Evolutionary conservation across 2,797 vertebrate species (phyloP), one percentile per base, ranked within the genome.

Genomic region (Eulemur coronatus): DNA sequence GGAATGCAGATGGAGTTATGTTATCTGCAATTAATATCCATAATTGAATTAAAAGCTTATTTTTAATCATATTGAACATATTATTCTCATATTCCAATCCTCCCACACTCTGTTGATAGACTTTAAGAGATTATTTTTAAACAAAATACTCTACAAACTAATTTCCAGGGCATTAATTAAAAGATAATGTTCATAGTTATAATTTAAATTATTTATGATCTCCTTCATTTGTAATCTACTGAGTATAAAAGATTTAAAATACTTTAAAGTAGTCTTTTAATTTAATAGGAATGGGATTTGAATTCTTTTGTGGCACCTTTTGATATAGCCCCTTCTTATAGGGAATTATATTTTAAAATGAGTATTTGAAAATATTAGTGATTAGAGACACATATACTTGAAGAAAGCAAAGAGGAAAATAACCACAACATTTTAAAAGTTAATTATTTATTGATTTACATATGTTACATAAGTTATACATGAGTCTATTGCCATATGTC

Each of bases 121-220:
- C 38, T 97, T 94, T 50, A 70, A 85, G 80, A 96, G 75, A 95
- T 96, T 92, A 92, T 75, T 95, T 96, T 96, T 70, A 79, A 94
- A 96, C 55, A 94, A 97, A 91, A 90, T 96, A 73, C 15, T 88
- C 12, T 93, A 96, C 73, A 92, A 97, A 84, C 69, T 88, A 95
- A 93, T 95, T 96, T 97, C 84, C 76, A 92, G 33, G 89, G 50
- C 33, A 88, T 84, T 94, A 94, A 97, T 97, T 97, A 97, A 97
- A 94, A 96, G 65, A 95, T 97, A 96, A 95, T 96, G 67, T 73
- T 91, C 65, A 82, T 65, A 76, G 57, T 88, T 94, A 33, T 88
- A 97, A 84, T 93, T 91, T 92, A 95, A 96, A 88, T 93, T 70
- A 95, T 89, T 94, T 76, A 63, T 70, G 35, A 96, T 90, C n/a